Conservation (phyloP, 2,797 vertebrate genomes). For the Lemur catta region DNA sequence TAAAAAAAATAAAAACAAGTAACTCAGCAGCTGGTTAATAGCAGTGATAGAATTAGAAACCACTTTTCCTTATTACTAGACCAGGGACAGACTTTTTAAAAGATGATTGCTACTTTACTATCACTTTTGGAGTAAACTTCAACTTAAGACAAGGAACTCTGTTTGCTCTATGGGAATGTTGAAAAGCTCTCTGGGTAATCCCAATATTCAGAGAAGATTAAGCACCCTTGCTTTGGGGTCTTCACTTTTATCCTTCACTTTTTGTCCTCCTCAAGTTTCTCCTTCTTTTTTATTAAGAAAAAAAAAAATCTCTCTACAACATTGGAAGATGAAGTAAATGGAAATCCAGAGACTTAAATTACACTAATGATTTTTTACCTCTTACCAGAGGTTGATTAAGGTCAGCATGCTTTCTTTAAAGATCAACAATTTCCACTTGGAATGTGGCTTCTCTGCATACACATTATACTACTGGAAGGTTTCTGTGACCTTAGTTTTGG, state of each 20-base stretch:
- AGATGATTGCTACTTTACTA: not conserved
- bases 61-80: not conserved
- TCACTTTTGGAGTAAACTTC: not conserved
- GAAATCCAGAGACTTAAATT: not conserved
- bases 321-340: no score
- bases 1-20: not conserved
- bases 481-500: not conserved
- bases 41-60: not conserved
- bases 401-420: not conserved
- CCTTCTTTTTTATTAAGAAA: not conserved
- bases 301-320: not conserved
- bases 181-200: not conserved
- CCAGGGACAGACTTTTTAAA: not conserved
- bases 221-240: not conserved
- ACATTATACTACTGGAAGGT: fast-evolving
- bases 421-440: no score
- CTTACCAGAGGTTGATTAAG: not conserved
- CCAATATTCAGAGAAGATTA: not conserved
- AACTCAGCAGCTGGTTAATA: not conserved
- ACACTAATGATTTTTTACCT: not conserved
- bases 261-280: not conserved
- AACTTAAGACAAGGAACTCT: not conserved
- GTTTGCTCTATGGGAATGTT: no score
- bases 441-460: not conserved
- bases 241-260: not conserved